A percentile compares a stretch with the other conserved stretches of the same genome.
These are phyloP conservation scores for Apodemia hepburni DNA, from an alignment of 2,888 invertebrate genomes.

Conservation along the genomic window DNA sequence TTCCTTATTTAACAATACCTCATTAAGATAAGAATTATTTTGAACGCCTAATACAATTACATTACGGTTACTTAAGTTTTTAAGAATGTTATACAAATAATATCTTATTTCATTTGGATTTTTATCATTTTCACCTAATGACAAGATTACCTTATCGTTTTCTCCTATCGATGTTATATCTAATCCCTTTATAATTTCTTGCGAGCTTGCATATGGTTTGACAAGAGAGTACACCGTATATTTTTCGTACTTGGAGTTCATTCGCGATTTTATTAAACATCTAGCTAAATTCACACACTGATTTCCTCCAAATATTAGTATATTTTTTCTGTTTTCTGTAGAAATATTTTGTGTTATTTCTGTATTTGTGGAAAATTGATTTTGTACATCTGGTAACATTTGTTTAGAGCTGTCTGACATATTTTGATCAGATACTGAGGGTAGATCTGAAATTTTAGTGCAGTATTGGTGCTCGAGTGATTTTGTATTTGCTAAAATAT, in stretches of 20 bases:
- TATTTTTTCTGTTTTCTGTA: not conserved
- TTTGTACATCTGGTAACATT: not conserved
- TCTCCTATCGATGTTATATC: not conserved
- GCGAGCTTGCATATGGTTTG: not conserved
- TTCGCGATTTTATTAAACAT: not conserved
- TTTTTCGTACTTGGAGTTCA: not conserved
- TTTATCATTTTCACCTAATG: not conserved
- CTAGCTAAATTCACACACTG: not conserved
- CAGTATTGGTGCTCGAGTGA: not conserved
- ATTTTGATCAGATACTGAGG: not conserved
- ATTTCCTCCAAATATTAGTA: not conserved
- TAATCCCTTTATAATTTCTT: not conserved
- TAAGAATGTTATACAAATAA: not conserved
- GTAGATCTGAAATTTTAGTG: not conserved
- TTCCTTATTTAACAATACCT: too few relatives aligned
- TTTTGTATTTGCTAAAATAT: not conserved
- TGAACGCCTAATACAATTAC: too few relatives aligned
- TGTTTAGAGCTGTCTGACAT: not conserved
- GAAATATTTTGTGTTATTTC: too few relatives aligned
- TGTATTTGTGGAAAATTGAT: too few relatives aligned
- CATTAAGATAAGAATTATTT: too few relatives aligned
- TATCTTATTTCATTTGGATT: not conserved
- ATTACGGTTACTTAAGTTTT: too few relatives aligned
- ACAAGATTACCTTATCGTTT: not conserved
- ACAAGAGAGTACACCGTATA: not conserved